Evolutionary conservation across 2,888 invertebrate genomes (phyloP), one percentile per base, ranked within the genome.

Genomic region (Nezara viridula): DNA sequence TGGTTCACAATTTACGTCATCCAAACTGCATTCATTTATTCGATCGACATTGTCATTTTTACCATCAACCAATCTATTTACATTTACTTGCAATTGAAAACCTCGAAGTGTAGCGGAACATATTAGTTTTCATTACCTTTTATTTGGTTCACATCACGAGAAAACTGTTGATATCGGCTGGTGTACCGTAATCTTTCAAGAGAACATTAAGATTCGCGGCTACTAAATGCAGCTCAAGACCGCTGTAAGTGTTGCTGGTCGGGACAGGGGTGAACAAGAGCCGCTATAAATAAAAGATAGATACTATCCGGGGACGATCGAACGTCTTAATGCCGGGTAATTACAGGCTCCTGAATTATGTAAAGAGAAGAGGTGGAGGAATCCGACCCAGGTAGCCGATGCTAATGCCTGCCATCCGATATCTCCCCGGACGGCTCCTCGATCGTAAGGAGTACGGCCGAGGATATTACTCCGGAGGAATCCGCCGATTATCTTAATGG

Each of bases 401-500:
- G 81, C 81, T 81, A 81, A 81, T 81, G 44, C 81, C 81, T 40
- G 44, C 24, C 81, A 40, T n/a, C 44, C 81, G 81, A 81, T 44
- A 47, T 81, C 81, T 81, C 37, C 9, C 66, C 32, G 16, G 32
- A 9, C 66, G 9, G 66, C 66, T 73, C 9, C 32, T 2, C 19
- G 19, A 19, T 19, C 37, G 6, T 6, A 32, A 37, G 32, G 32
- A 73, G 66, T 7, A 19, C 37, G 19, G 16, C 21, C 19, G 32
- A 73, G 66, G 66, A 73, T 73, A 73, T 73, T 73, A 73, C 66
- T 37, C 32, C 37, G 6, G 6, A 49, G 49, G 60, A 73, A n/a
- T 88, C 88, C 37, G 4, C 47, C 27, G 66, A 49, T 88, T 66
- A 88, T 66, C 88, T 88, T 88, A 88, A 88, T 88, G 73, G 88